Evolutionary conservation across 2,888 invertebrate species (phyloP).

Genomic region (Aporophyla nigra): DNA sequence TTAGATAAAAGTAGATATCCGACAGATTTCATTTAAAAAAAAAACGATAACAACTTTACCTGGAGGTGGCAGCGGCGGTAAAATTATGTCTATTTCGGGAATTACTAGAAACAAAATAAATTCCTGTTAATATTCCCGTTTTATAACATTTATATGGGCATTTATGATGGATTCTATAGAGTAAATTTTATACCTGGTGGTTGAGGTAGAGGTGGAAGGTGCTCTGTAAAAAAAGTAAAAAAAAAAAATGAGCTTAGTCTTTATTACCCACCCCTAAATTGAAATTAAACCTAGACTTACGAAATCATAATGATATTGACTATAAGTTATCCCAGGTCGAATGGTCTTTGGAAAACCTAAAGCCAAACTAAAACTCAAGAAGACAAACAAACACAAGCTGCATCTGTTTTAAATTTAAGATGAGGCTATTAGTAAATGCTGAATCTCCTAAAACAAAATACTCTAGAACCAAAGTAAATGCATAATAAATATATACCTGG

Average conservation of each 20-base stretch:
- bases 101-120: conserved; percentile 13
- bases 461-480: background rate
- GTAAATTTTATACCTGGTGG: conserved; percentile 33
- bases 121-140: background rate
- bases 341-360: background rate
- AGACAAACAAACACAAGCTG: background rate
- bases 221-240: conserved; percentile 3
- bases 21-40: background rate
- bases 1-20: background rate
- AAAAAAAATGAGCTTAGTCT: background rate
- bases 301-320: background rate
- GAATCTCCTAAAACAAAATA: background rate
- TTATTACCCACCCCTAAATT: background rate
- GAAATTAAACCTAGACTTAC: background rate
- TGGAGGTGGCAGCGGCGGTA: conserved; percentile 16
- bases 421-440: background rate
- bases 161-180: background rate
- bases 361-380: background rate
- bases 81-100: conserved; percentile 22
- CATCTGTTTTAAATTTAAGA: background rate
- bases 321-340: background rate
- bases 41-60: conserved; percentile 12
- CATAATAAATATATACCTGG: conserved; percentile 11
- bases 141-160: background rate
- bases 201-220: background rate